phyloP scores from a whole-genome alignment of 2,797 vertebrate genomes.

The Myripristis jacobus region DNA sequence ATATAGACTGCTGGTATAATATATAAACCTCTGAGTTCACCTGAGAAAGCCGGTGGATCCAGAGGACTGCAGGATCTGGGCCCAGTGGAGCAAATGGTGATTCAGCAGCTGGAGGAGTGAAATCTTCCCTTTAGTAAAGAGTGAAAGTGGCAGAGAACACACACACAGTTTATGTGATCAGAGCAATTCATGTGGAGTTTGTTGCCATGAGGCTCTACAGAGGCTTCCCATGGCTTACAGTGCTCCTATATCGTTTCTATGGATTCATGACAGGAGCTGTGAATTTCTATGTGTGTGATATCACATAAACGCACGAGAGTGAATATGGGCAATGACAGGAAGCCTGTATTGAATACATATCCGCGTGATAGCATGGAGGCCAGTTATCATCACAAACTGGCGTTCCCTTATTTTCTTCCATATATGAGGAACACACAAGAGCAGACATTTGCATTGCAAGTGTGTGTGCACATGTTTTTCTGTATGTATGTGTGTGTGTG shows the following conservation, averaged over 20 bases:
- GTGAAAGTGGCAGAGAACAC: neutral
- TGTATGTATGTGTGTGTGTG: slow-evolving; percentile 2
- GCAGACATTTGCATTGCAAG: neutral
- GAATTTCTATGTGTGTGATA: slow-evolving; percentile 21
- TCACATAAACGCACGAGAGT: slow-evolving; percentile 27
- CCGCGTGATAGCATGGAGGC: slow-evolving; percentile 19
- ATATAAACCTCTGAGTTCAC: slow-evolving; percentile 35
- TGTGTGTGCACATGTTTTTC: slow-evolving; percentile 8
- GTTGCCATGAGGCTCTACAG: slow-evolving; percentile 8
- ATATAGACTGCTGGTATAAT: slow-evolving; percentile 54
- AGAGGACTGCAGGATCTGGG: slow-evolving; percentile 33
- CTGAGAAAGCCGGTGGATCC: slow-evolving; percentile 13
- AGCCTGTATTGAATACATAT: slow-evolving; percentile 10
- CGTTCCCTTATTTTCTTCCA: neutral
- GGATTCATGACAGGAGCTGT: slow-evolving; percentile 28
- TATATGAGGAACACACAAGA: slow-evolving; percentile 12
- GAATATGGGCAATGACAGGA: slow-evolving; percentile 28
- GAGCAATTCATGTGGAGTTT: slow-evolving; percentile 9
- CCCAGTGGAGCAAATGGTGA: slow-evolving; percentile 48
- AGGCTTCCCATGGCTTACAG: slow-evolving; percentile 21
- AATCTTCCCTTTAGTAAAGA: slow-evolving; percentile 4
- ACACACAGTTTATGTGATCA: neutral
- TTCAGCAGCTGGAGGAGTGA: slow-evolving; percentile 37
- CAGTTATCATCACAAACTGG: slow-evolving; percentile 37
- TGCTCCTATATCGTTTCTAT: slow-evolving; percentile 43